A percentile compares a stretch with the other conserved stretches of the same genome.
These are phyloP conservation scores for Hermetia illucens DNA, from an alignment of 1,140 invertebrate species.

Conservation along the genomic window DNA sequence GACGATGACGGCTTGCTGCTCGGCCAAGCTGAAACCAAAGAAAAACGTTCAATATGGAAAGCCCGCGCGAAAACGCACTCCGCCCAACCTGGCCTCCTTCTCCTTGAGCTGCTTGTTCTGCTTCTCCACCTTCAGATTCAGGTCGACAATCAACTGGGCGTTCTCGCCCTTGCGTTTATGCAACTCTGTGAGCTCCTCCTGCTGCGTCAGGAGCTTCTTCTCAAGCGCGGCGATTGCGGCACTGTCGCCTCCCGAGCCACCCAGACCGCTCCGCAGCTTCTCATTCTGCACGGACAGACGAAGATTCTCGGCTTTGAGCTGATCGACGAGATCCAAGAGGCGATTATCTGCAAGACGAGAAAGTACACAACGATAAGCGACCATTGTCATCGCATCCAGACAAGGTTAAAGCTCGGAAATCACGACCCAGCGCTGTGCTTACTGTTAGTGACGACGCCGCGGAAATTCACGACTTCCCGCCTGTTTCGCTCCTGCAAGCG, in stretches of 20 bases:
- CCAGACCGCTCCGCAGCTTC: conserved; percentile 41
- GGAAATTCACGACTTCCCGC: conserved; percentile 39
- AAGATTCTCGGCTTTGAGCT: conserved; percentile 64
- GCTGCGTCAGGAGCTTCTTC: conserved; percentile 70
- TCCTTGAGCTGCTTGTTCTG: conserved; percentile 59
- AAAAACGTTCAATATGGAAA: conserved; percentile 2
- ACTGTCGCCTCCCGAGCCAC: conserved; percentile 10
- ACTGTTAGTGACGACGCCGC: conserved; percentile 48
- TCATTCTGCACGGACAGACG: conserved; percentile 74
- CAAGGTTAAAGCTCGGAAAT: too few species aligned
- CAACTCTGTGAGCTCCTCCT: conserved; percentile 84
- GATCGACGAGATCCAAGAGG: conserved; percentile 67
- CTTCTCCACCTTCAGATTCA: conserved; percentile 75
- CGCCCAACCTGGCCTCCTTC: conserved; percentile 57
- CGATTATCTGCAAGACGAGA: conserved; percentile 59
- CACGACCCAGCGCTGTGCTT: too few species aligned
- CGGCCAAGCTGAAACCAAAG: conserved; percentile 48
- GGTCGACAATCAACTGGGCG: conserved; percentile 81
- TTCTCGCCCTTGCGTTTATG: conserved; percentile 82
- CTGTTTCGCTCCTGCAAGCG: conserved; percentile 42
- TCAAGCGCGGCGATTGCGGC: conserved; percentile 46
- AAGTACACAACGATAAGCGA: conserved; percentile 3
- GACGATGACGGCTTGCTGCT: conserved; percentile 48
- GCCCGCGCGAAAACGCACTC: background rate
- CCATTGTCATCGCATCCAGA: conserved; percentile 1